Evolutionary conservation across 2,113 vertebrate genomes (phyloP).

Genomic region (Osmerus mordax): DNA sequence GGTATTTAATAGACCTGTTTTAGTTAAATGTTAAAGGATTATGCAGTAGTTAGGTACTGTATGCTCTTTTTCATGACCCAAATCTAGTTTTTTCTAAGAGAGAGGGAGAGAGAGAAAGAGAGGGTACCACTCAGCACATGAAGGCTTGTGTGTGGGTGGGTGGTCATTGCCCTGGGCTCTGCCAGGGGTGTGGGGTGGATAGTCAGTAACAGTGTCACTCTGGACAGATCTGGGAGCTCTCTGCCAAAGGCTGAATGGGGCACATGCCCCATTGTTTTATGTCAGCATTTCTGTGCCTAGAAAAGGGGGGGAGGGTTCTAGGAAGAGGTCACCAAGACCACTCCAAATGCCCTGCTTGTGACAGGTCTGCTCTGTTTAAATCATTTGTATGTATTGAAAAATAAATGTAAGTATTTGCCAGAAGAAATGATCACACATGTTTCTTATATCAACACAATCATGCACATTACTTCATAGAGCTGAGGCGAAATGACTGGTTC

Average conservation of each 20-base stretch:
- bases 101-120: slow-evolving; percentile 20
- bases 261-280: slow-evolving; percentile 37
- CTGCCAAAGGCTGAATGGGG: slow-evolving; percentile 44
- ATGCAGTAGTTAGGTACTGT: too few species aligned
- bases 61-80: slow-evolving; percentile 26
- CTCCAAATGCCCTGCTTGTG: too few species aligned
- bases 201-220: slow-evolving; percentile 37
- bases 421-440: too few species aligned
- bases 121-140: background rate
- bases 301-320: slow-evolving; percentile 2
- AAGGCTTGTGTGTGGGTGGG: background rate
- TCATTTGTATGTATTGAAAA: too few species aligned
- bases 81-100: background rate
- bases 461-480: too few species aligned
- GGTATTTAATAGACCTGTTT: too few species aligned
- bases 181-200: slow-evolving; percentile 10
- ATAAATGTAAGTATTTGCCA: too few species aligned
- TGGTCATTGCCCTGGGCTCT: slow-evolving; percentile 5
- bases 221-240: slow-evolving; percentile 27
- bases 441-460: too few species aligned
- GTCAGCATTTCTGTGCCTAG: slow-evolving; percentile 33
- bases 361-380: too few species aligned
- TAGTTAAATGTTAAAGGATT: too few species aligned
- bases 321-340: background rate
- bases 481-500: too few species aligned